Evolutionary conservation across 2,113 vertebrate genomes (phyloP).

Genomic region (Ceratotherium simum): DNA sequence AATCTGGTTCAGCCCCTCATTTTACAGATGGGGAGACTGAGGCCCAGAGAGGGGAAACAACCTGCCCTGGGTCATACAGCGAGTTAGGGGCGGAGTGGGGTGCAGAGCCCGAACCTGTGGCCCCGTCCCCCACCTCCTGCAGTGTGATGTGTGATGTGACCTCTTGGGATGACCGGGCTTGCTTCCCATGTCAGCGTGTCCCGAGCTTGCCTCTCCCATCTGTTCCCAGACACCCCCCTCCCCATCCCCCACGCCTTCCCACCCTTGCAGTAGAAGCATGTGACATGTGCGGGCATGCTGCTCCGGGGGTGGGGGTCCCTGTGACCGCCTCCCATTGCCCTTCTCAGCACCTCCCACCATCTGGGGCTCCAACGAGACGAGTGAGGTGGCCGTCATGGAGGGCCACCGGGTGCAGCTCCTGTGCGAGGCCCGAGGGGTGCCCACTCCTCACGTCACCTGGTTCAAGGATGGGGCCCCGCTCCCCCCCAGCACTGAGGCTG

Average conservation of each 20-base stretch:
- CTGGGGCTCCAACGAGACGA: slow-evolving; percentile 86
- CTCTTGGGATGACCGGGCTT: no score
- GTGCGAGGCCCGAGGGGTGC: slow-evolving; percentile 90
- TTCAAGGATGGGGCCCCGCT: slow-evolving; percentile 89
- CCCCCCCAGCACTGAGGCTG: slow-evolving; percentile 84
- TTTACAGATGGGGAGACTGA: slow-evolving; percentile 46
- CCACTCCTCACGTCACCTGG: slow-evolving; percentile 90
- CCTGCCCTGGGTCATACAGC: neutral
- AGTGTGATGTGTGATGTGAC: no score
- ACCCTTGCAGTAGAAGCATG: neutral
- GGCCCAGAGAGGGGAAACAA: neutral
- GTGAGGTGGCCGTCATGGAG: slow-evolving; percentile 88
- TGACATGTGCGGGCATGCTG: neutral
- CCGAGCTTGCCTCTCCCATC: neutral
- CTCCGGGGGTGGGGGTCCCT: neutral
- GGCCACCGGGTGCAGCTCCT: slow-evolving; percentile 86
- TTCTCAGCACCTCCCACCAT: slow-evolving; percentile 90
- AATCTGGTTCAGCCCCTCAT: neutral
- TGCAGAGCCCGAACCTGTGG: neutral
- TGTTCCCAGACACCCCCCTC: neutral
- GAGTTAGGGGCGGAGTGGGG: neutral
- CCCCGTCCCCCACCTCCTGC: rapidly evolving
- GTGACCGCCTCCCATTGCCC: neutral
- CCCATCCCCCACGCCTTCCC: neutral
- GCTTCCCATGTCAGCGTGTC: neutral